Conservation (phyloP, 2,888 invertebrate species). For the Idaea straminata region DNA sequence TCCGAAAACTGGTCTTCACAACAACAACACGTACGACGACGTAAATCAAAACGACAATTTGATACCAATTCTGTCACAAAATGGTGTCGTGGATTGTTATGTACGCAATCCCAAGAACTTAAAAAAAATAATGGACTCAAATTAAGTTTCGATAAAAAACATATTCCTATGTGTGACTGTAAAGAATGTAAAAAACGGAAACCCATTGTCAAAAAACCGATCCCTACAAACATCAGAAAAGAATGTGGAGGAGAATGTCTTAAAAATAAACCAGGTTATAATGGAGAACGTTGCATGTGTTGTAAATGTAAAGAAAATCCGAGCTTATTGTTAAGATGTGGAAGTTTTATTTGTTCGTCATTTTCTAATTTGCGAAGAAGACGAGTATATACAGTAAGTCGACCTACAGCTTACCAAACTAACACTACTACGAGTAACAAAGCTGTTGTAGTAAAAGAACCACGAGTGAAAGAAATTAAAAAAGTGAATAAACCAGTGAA, state of each 20-base stretch:
- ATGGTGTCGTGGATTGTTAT: conserved; percentile 10
- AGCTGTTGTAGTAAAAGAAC: background rate
- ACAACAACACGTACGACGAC: conserved; percentile 1
- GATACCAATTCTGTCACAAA: conserved; percentile 13
- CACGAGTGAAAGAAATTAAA: background rate
- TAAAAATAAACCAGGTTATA: background rate
- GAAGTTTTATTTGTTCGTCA: conserved; percentile 15
- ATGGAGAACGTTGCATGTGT: conserved; percentile 7
- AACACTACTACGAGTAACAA: background rate
- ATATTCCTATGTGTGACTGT: conserved; percentile 12
- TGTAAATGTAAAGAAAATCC: conserved; percentile 16
- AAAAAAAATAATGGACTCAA: conserved; percentile 4
- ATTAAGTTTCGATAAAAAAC: conserved; percentile 6
- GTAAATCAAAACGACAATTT: conserved; percentile 6
- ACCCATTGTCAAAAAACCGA: conserved; percentile 2
- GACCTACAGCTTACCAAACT: background rate
- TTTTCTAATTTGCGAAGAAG: conserved; percentile 8
- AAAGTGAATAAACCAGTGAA: background rate
- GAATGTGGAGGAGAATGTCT: conserved; percentile 9
- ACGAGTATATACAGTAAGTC: conserved; percentile 1
- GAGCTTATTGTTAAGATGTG: conserved; percentile 4
- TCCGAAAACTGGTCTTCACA: conserved; percentile 10
- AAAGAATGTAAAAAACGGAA: conserved; percentile 13
- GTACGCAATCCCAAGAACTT: conserved; percentile 6
- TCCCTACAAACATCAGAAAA: background rate